A percentile compares a stretch with the other conserved stretches of the same genome.
Evolutionary conservation across 1,140 invertebrate species (phyloP).

Genomic region (Spodoptera litura): DNA sequence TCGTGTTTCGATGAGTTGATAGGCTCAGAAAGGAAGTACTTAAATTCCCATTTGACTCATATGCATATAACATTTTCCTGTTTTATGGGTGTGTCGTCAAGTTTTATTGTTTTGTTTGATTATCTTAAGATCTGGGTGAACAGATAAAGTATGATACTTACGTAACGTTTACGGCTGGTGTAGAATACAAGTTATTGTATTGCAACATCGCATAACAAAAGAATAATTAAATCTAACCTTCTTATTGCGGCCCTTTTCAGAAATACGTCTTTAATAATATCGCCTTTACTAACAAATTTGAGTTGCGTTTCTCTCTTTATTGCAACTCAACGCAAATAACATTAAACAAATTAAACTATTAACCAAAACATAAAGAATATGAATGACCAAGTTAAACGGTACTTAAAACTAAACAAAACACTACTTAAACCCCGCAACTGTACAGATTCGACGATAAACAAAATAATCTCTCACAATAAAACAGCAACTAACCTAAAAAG

Average conservation of each 20-base stretch:
- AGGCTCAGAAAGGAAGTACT: conserved; percentile 14
- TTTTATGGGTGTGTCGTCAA: conserved; percentile 15
- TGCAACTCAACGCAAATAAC: neutral
- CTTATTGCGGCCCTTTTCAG: too few relatives aligned
- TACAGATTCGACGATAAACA: conserved; percentile 60
- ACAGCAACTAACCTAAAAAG: conserved; percentile 64
- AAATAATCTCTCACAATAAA: conserved; percentile 68
- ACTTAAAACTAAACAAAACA: conserved; percentile 29
- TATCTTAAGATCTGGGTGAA: conserved; percentile 15
- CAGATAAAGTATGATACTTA: conserved; percentile 1
- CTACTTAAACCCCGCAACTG: conserved; percentile 33
- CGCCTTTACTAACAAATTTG: too few relatives aligned
- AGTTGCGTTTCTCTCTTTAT: too few relatives aligned
- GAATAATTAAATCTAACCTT: too few relatives aligned
- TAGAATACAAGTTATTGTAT: neutral
- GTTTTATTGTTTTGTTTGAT: conserved; percentile 25
- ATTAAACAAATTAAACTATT: conserved; percentile 3
- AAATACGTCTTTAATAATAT: too few relatives aligned
- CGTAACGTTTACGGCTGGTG: neutral
- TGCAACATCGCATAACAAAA: too few relatives aligned
- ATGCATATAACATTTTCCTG: conserved; percentile 15
- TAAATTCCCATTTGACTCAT: conserved; percentile 42
- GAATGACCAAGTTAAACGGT: conserved; percentile 17
- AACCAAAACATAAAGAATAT: conserved; percentile 26
- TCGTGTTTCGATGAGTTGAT: conserved; percentile 26